Evolutionary conservation across 2,113 vertebrate species (phyloP).

Genomic region (Pseudonaja textilis): DNA sequence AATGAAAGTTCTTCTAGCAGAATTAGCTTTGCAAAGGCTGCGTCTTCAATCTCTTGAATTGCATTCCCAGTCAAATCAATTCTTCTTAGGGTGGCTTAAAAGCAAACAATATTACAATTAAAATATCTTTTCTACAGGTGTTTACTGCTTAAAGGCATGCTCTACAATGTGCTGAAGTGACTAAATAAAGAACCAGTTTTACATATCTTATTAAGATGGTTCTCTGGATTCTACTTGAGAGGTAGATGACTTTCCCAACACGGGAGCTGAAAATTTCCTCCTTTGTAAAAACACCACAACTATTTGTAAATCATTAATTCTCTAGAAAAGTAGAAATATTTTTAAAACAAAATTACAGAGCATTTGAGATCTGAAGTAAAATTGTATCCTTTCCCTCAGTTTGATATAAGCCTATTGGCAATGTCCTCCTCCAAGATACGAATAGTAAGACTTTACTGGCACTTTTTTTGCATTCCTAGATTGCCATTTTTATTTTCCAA

Average conservation of each 20-base stretch:
- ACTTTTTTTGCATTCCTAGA: neutral
- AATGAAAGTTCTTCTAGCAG: constrained; percentile 88
- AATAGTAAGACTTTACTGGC: neutral
- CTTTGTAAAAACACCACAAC: neutral
- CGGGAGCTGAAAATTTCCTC: neutral
- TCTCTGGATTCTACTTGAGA: neutral
- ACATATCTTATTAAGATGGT: neutral
- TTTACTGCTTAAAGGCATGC: neutral
- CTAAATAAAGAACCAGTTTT: neutral
- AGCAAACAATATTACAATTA: constrained; percentile 32
- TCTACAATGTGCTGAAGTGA: neutral
- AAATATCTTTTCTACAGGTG: neutral
- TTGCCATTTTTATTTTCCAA: neutral
- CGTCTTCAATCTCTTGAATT: constrained; percentile 95
- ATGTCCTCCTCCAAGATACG: neutral
- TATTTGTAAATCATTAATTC: neutral
- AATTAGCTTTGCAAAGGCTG: constrained; percentile 86
- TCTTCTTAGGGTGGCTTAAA: constrained; percentile 88
- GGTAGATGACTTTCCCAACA: neutral
- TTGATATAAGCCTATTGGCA: neutral
- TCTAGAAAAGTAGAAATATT: neutral
- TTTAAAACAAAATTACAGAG: neutral
- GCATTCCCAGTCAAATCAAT: constrained; percentile 93
- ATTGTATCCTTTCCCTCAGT: neutral
- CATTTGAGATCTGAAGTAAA: neutral